Evolutionary conservation across 2,797 vertebrate species (phyloP).

Genomic region (Limnodromus scolopaceus): DNA sequence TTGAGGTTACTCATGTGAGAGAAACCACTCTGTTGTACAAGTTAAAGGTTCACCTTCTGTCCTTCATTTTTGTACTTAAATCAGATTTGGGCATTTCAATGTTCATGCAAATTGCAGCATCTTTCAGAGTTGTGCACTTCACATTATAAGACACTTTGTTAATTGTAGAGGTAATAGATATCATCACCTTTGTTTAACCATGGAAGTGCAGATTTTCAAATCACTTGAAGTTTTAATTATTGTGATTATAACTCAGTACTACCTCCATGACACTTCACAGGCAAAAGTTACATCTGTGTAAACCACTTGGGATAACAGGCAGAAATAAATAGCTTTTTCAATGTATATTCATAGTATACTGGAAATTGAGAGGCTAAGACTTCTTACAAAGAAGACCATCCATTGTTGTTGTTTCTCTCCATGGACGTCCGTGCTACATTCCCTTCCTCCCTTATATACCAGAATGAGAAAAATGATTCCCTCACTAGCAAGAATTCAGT

Average conservation of each 20-base stretch:
- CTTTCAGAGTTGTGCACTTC: neutral
- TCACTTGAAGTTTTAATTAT: slow-evolving; percentile 21
- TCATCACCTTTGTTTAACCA: neutral
- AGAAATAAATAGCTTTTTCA: neutral
- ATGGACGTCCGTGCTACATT: neutral
- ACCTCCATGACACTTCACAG: neutral
- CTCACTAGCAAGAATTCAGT: neutral
- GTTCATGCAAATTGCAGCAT: neutral
- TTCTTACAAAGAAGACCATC: neutral
- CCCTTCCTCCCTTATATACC: neutral
- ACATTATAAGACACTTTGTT: neutral
- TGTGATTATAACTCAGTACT: neutral
- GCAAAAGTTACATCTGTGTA: neutral
- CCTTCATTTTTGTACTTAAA: neutral
- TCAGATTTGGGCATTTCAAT: neutral
- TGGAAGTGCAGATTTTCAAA: slow-evolving; percentile 3
- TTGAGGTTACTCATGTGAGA: neutral
- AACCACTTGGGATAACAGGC: neutral
- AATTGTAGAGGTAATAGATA: neutral
- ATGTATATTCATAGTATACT: neutral
- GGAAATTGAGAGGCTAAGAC: neutral
- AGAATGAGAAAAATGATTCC: fast-evolving
- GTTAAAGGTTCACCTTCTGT: neutral
- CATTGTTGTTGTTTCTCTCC: neutral
- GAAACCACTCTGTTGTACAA: neutral